Conservation (phyloP, 2,113 vertebrate species). For the Labeo rohita region DNA sequence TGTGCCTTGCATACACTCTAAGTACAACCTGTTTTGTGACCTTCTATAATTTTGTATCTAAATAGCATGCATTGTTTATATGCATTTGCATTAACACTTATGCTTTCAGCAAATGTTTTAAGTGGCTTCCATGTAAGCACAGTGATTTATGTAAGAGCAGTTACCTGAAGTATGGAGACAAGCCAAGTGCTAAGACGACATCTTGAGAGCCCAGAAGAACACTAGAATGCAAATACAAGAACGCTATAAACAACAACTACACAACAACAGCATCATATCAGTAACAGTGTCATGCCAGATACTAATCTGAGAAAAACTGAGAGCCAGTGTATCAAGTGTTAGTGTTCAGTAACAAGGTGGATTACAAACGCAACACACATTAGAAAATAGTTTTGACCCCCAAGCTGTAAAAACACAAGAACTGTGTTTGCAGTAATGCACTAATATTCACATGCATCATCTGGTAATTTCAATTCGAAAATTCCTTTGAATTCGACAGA, state of each 20-base stretch:
- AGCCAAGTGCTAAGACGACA: background rate
- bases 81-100: background rate
- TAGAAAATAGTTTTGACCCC: background rate
- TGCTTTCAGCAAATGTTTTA: slow-evolving; percentile 5
- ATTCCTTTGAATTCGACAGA: background rate
- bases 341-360: background rate
- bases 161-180: background rate
- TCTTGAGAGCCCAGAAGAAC: background rate
- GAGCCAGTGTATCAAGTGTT: background rate
- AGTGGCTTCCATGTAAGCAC: background rate
- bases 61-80: slow-evolving; percentile 20
- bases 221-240: slow-evolving; percentile 1
- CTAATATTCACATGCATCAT: background rate
- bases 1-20: background rate
- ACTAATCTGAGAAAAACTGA: background rate
- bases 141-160: slow-evolving; percentile 18
- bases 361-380: background rate
- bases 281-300: background rate
- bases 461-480: background rate
- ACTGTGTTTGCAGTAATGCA: background rate
- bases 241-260: background rate
- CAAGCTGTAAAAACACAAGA: background rate
- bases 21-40: slow-evolving; percentile 4
- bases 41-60: background rate
- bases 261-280: background rate